A percentile compares a stretch with the other conserved stretches of the same genome.
Evolutionary conservation across 2,797 vertebrate species (phyloP).

Genomic region (Pseudochromis fuscus): DNA sequence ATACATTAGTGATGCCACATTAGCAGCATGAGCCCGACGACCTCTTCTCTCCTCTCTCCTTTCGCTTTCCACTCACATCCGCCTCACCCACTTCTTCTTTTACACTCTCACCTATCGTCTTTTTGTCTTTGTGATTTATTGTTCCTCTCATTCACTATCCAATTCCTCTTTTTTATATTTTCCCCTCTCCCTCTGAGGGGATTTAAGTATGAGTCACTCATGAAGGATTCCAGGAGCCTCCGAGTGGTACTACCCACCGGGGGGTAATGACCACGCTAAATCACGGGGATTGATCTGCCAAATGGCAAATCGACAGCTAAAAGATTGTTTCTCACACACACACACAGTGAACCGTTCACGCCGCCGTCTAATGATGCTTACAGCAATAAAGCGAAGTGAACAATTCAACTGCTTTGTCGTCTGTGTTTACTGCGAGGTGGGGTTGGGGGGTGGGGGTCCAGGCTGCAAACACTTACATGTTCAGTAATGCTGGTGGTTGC

Average conservation of each 20-base stretch:
- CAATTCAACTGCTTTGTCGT: constrained; percentile 24
- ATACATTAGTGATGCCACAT: constrained; percentile 68
- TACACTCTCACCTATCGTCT: constrained; percentile 14
- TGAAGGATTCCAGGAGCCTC: constrained; percentile 61
- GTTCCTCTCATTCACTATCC: constrained; percentile 45
- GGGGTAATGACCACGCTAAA: constrained; percentile 51
- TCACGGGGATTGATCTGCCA: constrained; percentile 57
- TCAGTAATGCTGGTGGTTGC: neutral
- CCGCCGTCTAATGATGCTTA: constrained; percentile 22
- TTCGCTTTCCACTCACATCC: constrained; percentile 23
- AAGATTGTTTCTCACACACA: constrained; percentile 50
- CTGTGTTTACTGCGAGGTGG: neutral
- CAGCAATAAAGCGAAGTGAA: constrained; percentile 10
- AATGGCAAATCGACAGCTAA: constrained; percentile 49
- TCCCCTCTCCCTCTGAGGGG: constrained; percentile 26
- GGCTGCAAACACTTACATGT: neutral
- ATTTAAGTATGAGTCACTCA: constrained; percentile 66
- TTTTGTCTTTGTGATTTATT: constrained; percentile 48
- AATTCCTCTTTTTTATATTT: constrained; percentile 21
- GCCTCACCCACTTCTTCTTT: constrained; percentile 45
- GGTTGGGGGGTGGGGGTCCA: neutral
- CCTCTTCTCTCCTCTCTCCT: neutral
- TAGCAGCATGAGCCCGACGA: constrained; percentile 42
- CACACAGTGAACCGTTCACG: neutral
- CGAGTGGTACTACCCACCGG: constrained; percentile 23